These are phyloP conservation scores for Columba janthina DNA, from an alignment of 2,113 vertebrate species.

Conservation along the genomic window DNA sequence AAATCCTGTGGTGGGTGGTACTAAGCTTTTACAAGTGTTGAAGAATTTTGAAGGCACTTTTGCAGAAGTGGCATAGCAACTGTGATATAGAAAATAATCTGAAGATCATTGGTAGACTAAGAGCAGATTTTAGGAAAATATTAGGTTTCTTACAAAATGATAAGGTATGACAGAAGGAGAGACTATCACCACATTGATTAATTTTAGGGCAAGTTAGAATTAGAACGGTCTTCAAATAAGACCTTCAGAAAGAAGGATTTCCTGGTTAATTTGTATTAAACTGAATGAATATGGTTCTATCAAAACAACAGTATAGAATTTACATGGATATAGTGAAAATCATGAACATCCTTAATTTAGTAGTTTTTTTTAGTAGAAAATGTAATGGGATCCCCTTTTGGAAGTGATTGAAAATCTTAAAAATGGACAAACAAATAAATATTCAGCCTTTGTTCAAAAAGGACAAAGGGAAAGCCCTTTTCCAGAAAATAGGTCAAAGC, in stretches of 20 bases:
- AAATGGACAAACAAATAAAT: neutral
- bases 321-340: neutral
- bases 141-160: neutral
- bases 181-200: neutral
- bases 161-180: neutral
- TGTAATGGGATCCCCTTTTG: neutral
- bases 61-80: neutral
- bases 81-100: neutral
- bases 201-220: slow-evolving; percentile 10
- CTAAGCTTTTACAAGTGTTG: neutral
- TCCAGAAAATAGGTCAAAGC: neutral
- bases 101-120: neutral
- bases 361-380: neutral
- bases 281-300: neutral
- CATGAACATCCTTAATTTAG: neutral
- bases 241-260: neutral
- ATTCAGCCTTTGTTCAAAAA: neutral
- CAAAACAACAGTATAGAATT: neutral
- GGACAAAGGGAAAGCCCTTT: neutral
- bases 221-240: neutral
- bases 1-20: neutral
- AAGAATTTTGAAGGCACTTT: neutral
- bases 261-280: neutral
- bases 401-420: neutral
- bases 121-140: neutral